A percentile compares a stretch with the other conserved stretches of the same genome.
These are phyloP conservation scores for Scaptomyza pallida DNA, from an alignment of 1,140 invertebrate genomes.

Conservation along the genomic window DNA sequence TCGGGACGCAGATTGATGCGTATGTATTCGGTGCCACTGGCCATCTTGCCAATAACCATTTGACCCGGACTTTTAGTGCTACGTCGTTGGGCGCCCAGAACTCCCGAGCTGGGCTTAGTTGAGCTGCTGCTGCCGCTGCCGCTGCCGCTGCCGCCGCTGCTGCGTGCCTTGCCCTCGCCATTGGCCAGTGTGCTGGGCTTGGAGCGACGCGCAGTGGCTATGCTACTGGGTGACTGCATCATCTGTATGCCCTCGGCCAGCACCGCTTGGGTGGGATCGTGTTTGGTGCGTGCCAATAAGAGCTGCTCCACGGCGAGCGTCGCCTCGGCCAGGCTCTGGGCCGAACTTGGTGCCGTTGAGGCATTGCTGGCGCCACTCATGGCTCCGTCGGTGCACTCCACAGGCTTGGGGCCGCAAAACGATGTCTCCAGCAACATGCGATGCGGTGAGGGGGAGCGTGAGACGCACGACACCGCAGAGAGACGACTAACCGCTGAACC, in stretches of 20 bases:
- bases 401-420: constrained; percentile 92
- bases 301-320: constrained; percentile 88
- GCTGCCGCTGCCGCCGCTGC: constrained; percentile 36
- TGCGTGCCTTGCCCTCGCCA: constrained; percentile 41
- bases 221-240: constrained; percentile 36
- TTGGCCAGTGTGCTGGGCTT: constrained; percentile 55
- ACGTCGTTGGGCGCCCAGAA: constrained; percentile 59
- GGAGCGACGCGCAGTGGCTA: constrained; percentile 39
- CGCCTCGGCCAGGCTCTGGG: constrained; percentile 84
- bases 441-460: constrained; percentile 93
- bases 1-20: constrained; percentile 88
- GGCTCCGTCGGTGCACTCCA: constrained; percentile 84
- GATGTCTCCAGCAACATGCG: constrained; percentile 94
- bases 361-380: constrained; percentile 44
- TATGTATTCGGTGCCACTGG: constrained; percentile 86
- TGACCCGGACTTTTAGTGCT: constrained; percentile 79
- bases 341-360: constrained; percentile 60
- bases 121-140: constrained; percentile 42
- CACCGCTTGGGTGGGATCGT: constrained; percentile 86
- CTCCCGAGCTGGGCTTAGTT: constrained; percentile 22
- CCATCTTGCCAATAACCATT: constrained; percentile 78
- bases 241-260: constrained; percentile 85
- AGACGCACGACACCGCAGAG: constrained; percentile 88
- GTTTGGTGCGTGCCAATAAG: constrained; percentile 85
- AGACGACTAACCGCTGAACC: constrained; percentile 88